Percentiles rank a stretch among this genome's conserved stretches.
Evolutionary conservation across 2,888 invertebrate genomes (phyloP).

Genomic region (Nephrotoma guestfalica): DNA sequence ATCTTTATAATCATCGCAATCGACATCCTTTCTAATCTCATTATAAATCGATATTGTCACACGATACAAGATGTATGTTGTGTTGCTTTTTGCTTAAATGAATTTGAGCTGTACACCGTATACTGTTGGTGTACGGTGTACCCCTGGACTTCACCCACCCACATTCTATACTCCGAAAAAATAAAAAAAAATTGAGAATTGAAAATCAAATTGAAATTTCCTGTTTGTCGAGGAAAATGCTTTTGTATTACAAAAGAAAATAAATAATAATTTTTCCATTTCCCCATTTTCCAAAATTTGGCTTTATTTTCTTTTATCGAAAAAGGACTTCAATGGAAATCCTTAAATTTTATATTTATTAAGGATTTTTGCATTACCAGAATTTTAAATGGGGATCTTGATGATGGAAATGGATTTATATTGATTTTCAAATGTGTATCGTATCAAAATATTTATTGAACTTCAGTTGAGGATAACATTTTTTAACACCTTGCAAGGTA

Average conservation of each 20-base stretch:
- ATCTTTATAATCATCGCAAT: neutral
- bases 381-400: neutral
- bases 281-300: neutral
- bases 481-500: neutral
- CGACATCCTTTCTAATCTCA: neutral
- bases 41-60: neutral
- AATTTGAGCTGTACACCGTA: neutral
- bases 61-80: neutral
- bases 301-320: neutral
- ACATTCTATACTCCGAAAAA: neutral
- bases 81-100: neutral
- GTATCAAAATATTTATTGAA: neutral
- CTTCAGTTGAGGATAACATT: neutral
- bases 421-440: neutral
- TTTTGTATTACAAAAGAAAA: neutral
- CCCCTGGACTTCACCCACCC: neutral
- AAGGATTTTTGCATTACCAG: neutral
- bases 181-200: neutral
- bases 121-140: neutral
- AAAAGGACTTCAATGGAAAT: neutral
- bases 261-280: neutral
- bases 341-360: neutral
- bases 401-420: neutral
- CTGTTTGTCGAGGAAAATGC: neutral
- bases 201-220: neutral